Percentiles rank a stretch among this genome's conserved stretches.
Evolutionary conservation across 2,113 vertebrate species (phyloP).

Genomic region (Tamias sibiricus): DNA sequence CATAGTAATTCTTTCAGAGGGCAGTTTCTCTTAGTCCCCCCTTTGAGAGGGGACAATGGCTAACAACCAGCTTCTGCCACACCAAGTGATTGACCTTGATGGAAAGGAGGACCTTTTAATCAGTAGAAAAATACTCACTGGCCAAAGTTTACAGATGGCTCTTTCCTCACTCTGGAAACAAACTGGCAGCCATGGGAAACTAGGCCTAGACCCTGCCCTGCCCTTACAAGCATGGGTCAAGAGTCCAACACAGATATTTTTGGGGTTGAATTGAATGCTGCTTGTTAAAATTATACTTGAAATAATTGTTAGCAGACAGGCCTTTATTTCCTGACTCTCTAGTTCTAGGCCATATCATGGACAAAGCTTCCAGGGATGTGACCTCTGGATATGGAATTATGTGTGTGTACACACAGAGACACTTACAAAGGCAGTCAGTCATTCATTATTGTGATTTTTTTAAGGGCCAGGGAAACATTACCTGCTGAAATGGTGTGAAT

Average conservation of each 20-base stretch:
- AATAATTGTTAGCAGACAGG: slow-evolving; percentile 12
- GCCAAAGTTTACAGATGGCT: neutral
- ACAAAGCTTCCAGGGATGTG: neutral
- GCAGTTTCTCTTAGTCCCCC: neutral
- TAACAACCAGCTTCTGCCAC: slow-evolving; percentile 9
- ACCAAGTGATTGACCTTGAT: neutral
- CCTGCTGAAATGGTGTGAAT: slow-evolving; percentile 28
- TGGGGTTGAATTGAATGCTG: neutral
- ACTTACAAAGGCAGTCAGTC: neutral
- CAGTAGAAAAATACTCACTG: neutral
- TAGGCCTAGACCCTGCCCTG: neutral
- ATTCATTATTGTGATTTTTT: neutral
- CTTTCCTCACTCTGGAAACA: slow-evolving; percentile 36
- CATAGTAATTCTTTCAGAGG: neutral
- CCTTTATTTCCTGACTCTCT: slow-evolving; percentile 47
- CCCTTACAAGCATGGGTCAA: slow-evolving; percentile 16
- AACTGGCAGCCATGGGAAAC: slow-evolving; percentile 16
- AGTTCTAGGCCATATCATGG: neutral
- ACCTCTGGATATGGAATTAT: neutral
- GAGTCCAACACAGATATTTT: neutral
- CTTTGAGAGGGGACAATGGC: neutral
- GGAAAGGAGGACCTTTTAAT: slow-evolving; percentile 43
- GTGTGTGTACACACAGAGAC: neutral
- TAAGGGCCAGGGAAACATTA: slow-evolving; percentile 20
- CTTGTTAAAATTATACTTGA: slow-evolving; percentile 53